A percentile compares a stretch with the other conserved stretches of the same genome.
These are phyloP conservation scores for Xenopus tropicalis DNA, from an alignment of 2,113 vertebrate genomes.

Conservation along the genomic window UCB_Xtro_10.0 CM004445.2:121622001-121622500, in stretches of 20 bases:
- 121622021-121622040: no score
- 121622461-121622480: conserved; percentile 1
- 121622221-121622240: conserved; percentile 1
- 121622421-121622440: conserved; percentile 12
- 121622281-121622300: conserved; percentile 6
- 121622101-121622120: no score
- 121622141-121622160: not conserved
- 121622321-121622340: conserved; percentile 1
- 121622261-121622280: not conserved
- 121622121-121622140: no score
- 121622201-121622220: not conserved
- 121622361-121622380: conserved; percentile 8
- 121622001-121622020: no score
- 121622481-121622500: no score
- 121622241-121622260: not conserved
- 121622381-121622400: conserved; percentile 9
- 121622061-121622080: no score
- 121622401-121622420: not conserved
- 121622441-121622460: conserved; percentile 8
- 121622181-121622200: not conserved
- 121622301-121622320: conserved; percentile 3
- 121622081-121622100: no score
- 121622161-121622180: not conserved
- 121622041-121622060: no score
- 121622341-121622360: conserved; percentile 9